Evolutionary conservation across 2,888 invertebrate species (phyloP).

Genomic region (Mesopsocus fuscifrons): DNA sequence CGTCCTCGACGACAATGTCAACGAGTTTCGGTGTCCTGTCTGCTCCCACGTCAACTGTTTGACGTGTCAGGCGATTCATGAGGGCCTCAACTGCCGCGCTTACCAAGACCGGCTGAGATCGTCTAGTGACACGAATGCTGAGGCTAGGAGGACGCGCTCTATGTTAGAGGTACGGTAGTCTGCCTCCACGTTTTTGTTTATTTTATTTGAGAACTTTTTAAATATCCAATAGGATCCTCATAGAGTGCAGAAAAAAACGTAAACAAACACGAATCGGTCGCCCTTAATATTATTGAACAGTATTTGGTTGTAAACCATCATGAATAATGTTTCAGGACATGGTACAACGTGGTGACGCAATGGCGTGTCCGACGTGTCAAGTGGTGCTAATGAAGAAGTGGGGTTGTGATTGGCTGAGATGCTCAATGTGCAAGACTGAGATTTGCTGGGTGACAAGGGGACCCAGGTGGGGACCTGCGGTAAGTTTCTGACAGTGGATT

Average conservation of each 20-base stretch:
- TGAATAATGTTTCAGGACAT: slow-evolving; percentile 31
- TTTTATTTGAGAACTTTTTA: no score
- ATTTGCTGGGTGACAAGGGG: slow-evolving; percentile 85
- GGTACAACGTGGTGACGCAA: slow-evolving; percentile 66
- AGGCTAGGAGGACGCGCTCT: slow-evolving; percentile 52
- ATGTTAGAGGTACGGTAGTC: slow-evolving; percentile 45
- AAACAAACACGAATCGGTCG: no score
- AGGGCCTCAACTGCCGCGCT: slow-evolving; percentile 58
- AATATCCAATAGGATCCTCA: no score
- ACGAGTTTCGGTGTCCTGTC: slow-evolving; percentile 66
- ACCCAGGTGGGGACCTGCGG: slow-evolving; percentile 40
- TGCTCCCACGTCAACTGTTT: slow-evolving; percentile 65
- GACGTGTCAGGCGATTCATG: slow-evolving; percentile 70
- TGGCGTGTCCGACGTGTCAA: slow-evolving; percentile 71
- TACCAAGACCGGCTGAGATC: slow-evolving; percentile 46
- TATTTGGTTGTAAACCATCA: not conserved
- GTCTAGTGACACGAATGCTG: slow-evolving; percentile 43
- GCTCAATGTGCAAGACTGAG: slow-evolving; percentile 82
- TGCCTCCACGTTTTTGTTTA: slow-evolving; percentile 7
- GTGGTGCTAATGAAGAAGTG: slow-evolving; percentile 76
- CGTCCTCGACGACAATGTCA: slow-evolving; percentile 69
- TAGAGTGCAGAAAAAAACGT: no score
- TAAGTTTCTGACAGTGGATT: slow-evolving; percentile 21
- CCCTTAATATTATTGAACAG: not conserved
- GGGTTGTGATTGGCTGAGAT: slow-evolving; percentile 86